These are phyloP conservation scores for Corythornis cristatus DNA, from an alignment of 2,113 vertebrate genomes.

Conservation along the genomic window DNA sequence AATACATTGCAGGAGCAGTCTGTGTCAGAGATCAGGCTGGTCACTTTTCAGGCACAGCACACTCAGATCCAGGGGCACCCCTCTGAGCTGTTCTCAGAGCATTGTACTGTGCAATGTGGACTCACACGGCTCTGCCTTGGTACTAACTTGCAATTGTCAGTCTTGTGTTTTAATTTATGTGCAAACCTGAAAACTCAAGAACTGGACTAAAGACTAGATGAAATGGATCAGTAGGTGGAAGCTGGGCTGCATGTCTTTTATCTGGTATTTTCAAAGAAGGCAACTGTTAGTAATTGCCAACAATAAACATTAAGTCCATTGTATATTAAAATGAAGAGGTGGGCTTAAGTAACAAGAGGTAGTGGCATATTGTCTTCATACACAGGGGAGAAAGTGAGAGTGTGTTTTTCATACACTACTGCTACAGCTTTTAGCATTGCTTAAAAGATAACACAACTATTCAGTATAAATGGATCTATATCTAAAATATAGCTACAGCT, in stretches of 20 bases:
- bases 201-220: not conserved
- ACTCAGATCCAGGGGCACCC: not conserved
- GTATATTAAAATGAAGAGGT: not conserved
- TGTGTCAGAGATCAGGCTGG: not conserved
- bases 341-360: slow-evolving; percentile 34
- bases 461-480: not conserved
- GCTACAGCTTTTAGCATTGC: not conserved
- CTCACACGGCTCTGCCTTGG: not conserved
- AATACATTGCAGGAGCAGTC: not conserved
- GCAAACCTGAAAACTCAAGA: not conserved
- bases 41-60: not conserved
- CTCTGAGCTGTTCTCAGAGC: not conserved
- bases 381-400: not conserved
- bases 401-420: slow-evolving; percentile 13
- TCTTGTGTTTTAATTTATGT: not conserved
- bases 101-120: not conserved
- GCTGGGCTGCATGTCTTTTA: not conserved
- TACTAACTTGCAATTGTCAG: not conserved
- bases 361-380: not conserved
- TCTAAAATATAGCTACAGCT: not conserved
- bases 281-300: not conserved
- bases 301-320: not conserved
- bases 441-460: not conserved
- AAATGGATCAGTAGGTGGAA: not conserved
- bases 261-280: not conserved